Evolutionary conservation across 2,797 vertebrate species (phyloP).

Genomic region (Neostethus bicornis): DNA sequence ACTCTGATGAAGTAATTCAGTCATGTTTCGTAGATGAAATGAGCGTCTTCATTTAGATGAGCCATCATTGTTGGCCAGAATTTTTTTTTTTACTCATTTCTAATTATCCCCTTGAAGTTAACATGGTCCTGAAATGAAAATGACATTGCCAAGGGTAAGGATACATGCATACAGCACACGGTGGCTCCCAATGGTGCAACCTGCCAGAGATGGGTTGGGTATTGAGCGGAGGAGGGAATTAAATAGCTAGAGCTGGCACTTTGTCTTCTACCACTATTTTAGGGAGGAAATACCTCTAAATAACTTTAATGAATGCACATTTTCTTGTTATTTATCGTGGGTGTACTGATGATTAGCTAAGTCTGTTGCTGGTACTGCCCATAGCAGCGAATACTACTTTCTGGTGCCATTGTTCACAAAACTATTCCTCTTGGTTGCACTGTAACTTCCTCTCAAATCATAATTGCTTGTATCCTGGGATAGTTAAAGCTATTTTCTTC

Average conservation of each 20-base stretch:
- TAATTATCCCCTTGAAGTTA: constrained; percentile 52
- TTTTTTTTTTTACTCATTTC: constrained; percentile 27
- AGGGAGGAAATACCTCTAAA: constrained; percentile 13
- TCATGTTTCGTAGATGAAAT: constrained; percentile 46
- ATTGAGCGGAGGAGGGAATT: not conserved
- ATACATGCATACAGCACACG: not conserved
- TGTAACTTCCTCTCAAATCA: too few species aligned
- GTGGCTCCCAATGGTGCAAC: not conserved
- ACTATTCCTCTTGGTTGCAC: too few species aligned
- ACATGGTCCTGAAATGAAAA: constrained; percentile 47
- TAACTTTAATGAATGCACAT: constrained; percentile 9
- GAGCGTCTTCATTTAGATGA: constrained; percentile 42
- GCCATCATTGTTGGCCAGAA: constrained; percentile 28
- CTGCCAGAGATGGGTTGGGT: not conserved
- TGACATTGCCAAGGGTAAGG: not conserved
- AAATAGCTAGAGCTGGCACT: constrained; percentile 3
- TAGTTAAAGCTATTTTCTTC: too few species aligned
- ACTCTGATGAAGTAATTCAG: constrained; percentile 41
- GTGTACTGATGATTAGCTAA: too few species aligned
- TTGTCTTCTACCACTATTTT: constrained; percentile 3
- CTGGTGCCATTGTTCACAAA: too few species aligned
- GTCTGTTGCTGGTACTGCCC: too few species aligned
- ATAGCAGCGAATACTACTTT: too few species aligned
- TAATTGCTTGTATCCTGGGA: too few species aligned
- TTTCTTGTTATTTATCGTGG: not conserved